phyloP scores from a whole-genome alignment of 2,888 invertebrate species.

The Osedax frankpressi region DNA sequence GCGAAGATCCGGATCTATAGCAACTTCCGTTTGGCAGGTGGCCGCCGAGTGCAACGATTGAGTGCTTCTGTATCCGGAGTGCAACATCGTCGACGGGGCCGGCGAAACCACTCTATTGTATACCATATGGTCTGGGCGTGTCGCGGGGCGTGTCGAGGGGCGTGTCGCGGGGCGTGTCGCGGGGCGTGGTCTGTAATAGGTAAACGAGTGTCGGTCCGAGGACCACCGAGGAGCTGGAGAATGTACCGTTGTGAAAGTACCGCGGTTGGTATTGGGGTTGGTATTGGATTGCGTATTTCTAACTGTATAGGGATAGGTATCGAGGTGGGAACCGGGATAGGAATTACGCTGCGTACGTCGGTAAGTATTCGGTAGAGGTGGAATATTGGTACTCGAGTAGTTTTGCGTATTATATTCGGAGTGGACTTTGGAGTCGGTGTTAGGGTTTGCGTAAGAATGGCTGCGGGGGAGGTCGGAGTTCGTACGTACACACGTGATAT shows the following conservation, averaged over 20 bases:
- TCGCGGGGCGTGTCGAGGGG: not conserved
- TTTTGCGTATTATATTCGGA: too few species aligned
- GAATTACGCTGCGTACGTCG: too few species aligned
- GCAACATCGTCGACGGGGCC: not conserved
- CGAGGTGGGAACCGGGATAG: too few species aligned
- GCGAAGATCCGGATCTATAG: constrained; percentile 24
- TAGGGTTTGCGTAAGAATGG: not conserved
- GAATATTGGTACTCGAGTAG: too few species aligned
- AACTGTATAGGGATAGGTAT: too few species aligned
- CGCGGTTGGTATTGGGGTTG: too few species aligned
- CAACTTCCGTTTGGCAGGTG: constrained; percentile 6
- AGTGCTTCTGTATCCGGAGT: not conserved
- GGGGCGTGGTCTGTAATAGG: not conserved
- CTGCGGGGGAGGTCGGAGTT: too few species aligned
- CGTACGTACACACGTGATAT: too few species aligned
- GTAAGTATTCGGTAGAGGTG: too few species aligned
- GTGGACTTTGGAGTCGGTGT: not conserved
- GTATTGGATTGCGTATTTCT: too few species aligned
- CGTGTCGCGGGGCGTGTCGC: not conserved
- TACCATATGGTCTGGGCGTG: not conserved
- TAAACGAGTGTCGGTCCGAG: not conserved
- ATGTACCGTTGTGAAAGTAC: too few species aligned
- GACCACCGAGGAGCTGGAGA: not conserved
- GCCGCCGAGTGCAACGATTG: not conserved
- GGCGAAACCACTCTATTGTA: not conserved